Conservation (phyloP, 64 coral and sea anemone genomes). For the Exaiptasia diaphana region DNA sequence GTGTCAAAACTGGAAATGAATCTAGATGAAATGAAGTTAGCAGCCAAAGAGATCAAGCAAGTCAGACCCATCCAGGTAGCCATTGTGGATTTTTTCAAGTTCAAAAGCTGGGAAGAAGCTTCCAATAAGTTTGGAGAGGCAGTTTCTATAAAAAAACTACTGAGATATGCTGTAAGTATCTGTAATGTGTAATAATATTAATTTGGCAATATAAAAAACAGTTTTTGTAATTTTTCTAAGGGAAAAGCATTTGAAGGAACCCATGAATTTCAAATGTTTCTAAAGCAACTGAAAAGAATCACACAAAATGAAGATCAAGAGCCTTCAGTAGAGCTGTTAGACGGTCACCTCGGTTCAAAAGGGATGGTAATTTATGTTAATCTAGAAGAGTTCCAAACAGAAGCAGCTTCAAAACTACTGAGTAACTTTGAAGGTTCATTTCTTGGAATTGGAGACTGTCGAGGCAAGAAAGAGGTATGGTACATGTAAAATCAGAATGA, state of each 20-base stretch:
- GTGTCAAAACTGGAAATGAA: not conserved
- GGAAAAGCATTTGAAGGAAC: slow-evolving; percentile 5
- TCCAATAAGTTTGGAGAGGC: not conserved
- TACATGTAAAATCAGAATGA: too few relatives aligned
- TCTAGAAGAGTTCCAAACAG: not conserved
- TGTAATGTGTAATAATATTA: too few relatives aligned
- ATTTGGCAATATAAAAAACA: too few relatives aligned
- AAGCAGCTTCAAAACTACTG: not conserved
- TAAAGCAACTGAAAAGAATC: not conserved
- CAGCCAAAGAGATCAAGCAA: slow-evolving; percentile 3
- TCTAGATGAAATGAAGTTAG: not conserved
- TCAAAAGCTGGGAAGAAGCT: not conserved
- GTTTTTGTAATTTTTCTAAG: too few relatives aligned
- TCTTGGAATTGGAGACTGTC: not conserved
- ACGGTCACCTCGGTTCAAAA: not conserved
- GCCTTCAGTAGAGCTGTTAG: not conserved
- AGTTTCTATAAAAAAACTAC: not conserved
- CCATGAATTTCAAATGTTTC: slow-evolving; percentile 1
- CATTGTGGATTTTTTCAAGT: slow-evolving; percentile 10
- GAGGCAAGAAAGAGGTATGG: not conserved
- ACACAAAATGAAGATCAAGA: not conserved
- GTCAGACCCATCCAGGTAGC: slow-evolving; percentile 16
- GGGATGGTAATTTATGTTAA: not conserved
- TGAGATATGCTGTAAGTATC: slow-evolving; percentile 6
- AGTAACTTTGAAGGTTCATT: not conserved